Evolutionary conservation across 2,888 invertebrate species (phyloP), one percentile per base, ranked within the genome.

Genomic region (Xestia rhomboidea): DNA sequence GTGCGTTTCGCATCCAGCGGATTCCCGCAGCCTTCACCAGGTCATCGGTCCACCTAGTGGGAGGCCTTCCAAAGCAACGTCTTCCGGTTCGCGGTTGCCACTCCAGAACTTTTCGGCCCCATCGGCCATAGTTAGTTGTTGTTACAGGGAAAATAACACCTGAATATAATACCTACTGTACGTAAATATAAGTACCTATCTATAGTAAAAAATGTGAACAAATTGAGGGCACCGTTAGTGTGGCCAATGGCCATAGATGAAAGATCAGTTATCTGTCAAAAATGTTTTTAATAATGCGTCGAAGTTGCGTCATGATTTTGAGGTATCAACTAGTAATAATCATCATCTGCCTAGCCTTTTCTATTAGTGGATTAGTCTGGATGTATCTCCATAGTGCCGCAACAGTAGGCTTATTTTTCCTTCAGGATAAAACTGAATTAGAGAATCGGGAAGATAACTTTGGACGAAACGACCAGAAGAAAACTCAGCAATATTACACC

Each of bases 191-290:
- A 10, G 21, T 27, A 38, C 34, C 24, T 34, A 44, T 8, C 3
- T 27, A 1, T 34, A 72, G 62, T 34, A 38, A 11, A 44, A 81
- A 72, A 81, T 68, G 60, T 77, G 70, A 34, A 27, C 21, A 49
- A 73, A 83, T 78, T 68, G 78, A 71, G 82, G 82, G 62, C 82
- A 82, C 64, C 30, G 41, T 68, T 68, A 82, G 67, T 73, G 73
- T 81, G 81, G 67, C 44, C 85, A 72, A 70, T 81, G 81, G 67
- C 44, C 85, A 72, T 57, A 72, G 70, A 81, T 57, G 77, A 85
- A 62, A 68, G 41, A 68, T 68, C 46, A 60, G 46, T 81, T 41
- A 81, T 81, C 57, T 72, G 70, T 68, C 83, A 83, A 73, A 41
- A 60, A 30, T 64, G 73, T 71, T 68, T 73, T 71, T 73, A 64